phyloP scores from a whole-genome alignment of 2,797 vertebrate genomes.

The Pangasius djambal region DNA sequence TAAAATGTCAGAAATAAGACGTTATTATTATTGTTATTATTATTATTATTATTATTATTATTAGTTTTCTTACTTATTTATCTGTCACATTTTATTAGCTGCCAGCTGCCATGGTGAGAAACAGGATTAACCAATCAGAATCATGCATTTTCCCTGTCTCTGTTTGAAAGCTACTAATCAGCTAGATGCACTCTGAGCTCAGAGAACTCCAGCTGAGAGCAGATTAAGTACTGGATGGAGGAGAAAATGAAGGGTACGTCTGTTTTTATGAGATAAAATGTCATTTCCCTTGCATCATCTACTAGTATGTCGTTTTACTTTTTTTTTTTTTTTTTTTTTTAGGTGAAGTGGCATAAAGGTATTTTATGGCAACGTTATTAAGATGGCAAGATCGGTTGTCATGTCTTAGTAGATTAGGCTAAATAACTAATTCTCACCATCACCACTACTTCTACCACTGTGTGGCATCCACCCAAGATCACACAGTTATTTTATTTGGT shows the following conservation, averaged over 20 bases:
- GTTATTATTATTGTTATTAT: too few relatives aligned
- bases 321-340: not conserved
- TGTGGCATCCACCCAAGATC: not conserved
- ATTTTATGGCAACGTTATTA: not conserved
- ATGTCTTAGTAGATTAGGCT: not conserved
- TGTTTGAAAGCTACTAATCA: not conserved
- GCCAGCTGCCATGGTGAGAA: not conserved
- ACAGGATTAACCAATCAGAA: not conserved
- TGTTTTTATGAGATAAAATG: constrained; percentile 3
- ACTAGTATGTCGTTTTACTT: not conserved
- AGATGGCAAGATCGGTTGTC: not conserved
- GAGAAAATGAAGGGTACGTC: not conserved
- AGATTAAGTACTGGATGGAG: not conserved
- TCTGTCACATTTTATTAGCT: not conserved
- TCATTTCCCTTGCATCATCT: not conserved
- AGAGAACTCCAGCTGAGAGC: not conserved
- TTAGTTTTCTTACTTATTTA: not conserved
- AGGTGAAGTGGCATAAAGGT: not conserved
- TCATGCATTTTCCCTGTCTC: not conserved
- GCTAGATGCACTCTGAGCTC: not conserved
- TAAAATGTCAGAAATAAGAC: too few relatives aligned
- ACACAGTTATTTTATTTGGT: not conserved
- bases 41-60: too few relatives aligned
- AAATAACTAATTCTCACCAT: not conserved
- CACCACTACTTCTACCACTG: not conserved